Evolutionary conservation across 2,888 invertebrate species (phyloP).

Genomic region (Oithona nana): DNA sequence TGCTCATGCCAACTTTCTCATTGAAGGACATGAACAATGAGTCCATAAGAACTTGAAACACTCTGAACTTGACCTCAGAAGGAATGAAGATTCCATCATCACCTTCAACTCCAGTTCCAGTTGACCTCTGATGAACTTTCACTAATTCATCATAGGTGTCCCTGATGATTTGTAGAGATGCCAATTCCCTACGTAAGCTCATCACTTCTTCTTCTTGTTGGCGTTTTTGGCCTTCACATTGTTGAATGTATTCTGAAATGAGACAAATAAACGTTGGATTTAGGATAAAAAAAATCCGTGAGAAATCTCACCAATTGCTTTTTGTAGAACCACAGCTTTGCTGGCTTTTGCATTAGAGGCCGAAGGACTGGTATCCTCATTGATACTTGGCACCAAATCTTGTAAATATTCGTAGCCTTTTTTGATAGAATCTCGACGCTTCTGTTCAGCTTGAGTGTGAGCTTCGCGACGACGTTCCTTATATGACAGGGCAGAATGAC

Average conservation of each 20-base stretch:
- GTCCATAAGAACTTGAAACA: constrained; percentile 49
- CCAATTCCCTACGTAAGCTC: constrained; percentile 70
- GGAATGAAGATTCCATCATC: constrained; percentile 71
- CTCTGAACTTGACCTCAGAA: constrained; percentile 88
- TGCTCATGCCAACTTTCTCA: constrained; percentile 55
- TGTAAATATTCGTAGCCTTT: constrained; percentile 34
- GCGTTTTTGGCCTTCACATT: constrained; percentile 69
- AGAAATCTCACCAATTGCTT: too few species aligned
- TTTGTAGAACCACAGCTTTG: constrained; percentile 85
- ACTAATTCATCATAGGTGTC: constrained; percentile 90
- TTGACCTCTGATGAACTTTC: constrained; percentile 67
- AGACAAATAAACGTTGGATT: too few species aligned
- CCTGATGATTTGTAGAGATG: constrained; percentile 80
- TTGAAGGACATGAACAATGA: constrained; percentile 76
- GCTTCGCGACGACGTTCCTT: constrained; percentile 37
- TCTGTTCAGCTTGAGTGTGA: constrained; percentile 35
- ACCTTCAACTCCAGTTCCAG: constrained; percentile 37
- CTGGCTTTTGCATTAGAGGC: constrained; percentile 63
- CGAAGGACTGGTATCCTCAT: neutral
- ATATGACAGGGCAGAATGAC: constrained; percentile 31
- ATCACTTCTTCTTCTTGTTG: constrained; percentile 87
- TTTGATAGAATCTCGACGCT: constrained; percentile 34
- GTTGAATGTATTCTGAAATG: constrained; percentile 81
- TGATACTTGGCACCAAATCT: neutral
- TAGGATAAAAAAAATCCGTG: too few species aligned